Conservation (phyloP, 2,113 vertebrate genomes). For the Tautogolabrus adspersus region DNA sequence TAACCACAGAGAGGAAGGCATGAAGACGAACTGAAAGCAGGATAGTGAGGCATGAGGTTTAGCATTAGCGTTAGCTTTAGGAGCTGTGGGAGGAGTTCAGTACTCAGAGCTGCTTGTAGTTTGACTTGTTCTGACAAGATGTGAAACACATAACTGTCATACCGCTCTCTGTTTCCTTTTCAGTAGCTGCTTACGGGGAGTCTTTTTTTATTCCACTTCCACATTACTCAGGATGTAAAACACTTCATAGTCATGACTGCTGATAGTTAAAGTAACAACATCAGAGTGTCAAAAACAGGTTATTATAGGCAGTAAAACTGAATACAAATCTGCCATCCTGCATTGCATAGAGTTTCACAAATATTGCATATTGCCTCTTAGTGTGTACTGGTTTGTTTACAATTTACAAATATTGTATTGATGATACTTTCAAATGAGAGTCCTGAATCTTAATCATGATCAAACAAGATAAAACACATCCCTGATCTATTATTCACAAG, state of each 20-base stretch:
- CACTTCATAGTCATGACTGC: too few species aligned
- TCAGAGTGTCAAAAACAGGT: too few species aligned
- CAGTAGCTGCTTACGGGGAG: not conserved
- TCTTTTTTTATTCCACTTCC: not conserved
- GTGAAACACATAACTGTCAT: conserved; percentile 48
- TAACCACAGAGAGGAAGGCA: not conserved
- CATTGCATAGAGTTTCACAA: too few species aligned
- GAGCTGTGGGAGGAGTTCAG: not conserved
- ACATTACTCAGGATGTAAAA: not conserved
- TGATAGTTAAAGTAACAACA: too few species aligned
- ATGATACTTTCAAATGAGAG: too few species aligned
- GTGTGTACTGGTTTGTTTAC: too few species aligned
- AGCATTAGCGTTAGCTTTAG: not conserved
- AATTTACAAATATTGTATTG: too few species aligned
- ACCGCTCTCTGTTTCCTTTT: conserved; percentile 27
- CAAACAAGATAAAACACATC: not conserved
- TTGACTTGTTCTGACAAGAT: conserved; percentile 65
- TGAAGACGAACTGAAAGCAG: not conserved
- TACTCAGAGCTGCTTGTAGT: not conserved
- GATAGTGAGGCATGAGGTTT: not conserved
- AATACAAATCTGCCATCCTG: too few species aligned
- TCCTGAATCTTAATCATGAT: too few species aligned
- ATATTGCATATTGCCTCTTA: too few species aligned
- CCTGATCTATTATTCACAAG: not conserved
- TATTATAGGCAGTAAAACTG: too few species aligned